A percentile compares a stretch with the other conserved stretches of the same genome.
Evolutionary conservation across 2,888 invertebrate species (phyloP).

Genomic region (Cactoblastis cactorum): DNA sequence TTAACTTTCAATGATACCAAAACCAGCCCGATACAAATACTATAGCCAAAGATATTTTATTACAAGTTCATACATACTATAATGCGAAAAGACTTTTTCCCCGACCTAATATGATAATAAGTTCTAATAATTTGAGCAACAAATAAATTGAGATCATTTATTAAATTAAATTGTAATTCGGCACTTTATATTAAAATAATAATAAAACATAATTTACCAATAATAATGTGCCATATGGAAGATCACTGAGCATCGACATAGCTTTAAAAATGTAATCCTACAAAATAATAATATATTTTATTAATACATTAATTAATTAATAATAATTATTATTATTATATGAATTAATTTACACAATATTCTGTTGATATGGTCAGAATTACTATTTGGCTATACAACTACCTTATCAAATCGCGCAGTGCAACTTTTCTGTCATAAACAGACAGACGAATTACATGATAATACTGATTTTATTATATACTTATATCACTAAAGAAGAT

Average conservation of each 20-base stretch:
- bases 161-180: too few relatives aligned
- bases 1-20: too few relatives aligned
- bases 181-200: too few relatives aligned
- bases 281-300: conserved; percentile 14
- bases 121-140: conserved; percentile 22
- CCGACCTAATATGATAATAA: too few relatives aligned
- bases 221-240: not conserved
- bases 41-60: not conserved
- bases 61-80: too few relatives aligned
- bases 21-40: too few relatives aligned
- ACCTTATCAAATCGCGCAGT: conserved; percentile 72
- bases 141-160: conserved; percentile 28
- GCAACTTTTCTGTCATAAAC: conserved; percentile 39
- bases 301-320: not conserved
- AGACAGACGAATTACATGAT: conserved; percentile 27
- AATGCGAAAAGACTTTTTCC: too few relatives aligned
- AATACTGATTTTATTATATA: conserved; percentile 13
- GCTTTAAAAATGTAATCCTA: conserved; percentile 14
- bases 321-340: conserved; percentile 3
- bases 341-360: conserved; percentile 18
- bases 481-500: not conserved
- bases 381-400: conserved; percentile 49
- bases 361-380: conserved; percentile 42
- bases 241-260: conserved; percentile 18
- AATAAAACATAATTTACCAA: too few relatives aligned